A percentile compares a stretch with the other conserved stretches of the same genome.
Conservation (phyloP, 2,888 invertebrate genomes). For the Lobophora halterata region DNA sequence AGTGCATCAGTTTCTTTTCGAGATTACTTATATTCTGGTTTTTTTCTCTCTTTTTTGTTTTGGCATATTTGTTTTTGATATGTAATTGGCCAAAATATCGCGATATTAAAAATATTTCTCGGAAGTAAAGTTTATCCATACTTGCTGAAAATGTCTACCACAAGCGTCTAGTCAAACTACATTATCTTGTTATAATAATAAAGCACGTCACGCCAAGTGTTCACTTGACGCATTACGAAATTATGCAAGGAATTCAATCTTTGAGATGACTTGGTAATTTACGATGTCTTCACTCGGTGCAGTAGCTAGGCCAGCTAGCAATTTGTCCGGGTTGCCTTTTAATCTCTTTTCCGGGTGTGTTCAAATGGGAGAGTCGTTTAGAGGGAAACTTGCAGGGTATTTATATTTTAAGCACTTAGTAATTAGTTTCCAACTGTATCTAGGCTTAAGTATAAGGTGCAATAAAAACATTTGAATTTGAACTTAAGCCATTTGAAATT, state of each 20-base stretch:
- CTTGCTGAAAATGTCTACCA: conserved; percentile 1
- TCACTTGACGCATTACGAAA: conserved; percentile 11
- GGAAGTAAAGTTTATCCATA: too few relatives aligned
- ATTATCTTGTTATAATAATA: conserved; percentile 12
- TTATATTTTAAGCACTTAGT: too few relatives aligned
- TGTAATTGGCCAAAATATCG: background rate
- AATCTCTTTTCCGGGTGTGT: conserved; percentile 29
- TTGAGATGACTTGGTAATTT: conserved; percentile 32
- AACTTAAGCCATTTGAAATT: too few relatives aligned
- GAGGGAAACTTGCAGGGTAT: background rate
- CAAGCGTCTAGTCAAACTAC: conserved; percentile 1
- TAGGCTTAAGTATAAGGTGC: too few relatives aligned
- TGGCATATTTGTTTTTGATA: too few relatives aligned
- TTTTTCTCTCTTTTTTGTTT: too few relatives aligned
- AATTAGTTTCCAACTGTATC: too few relatives aligned
- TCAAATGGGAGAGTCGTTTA: conserved; percentile 3
- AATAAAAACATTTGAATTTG: too few relatives aligned
- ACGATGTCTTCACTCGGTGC: conserved; percentile 25
- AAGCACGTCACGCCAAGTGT: conserved; percentile 13
- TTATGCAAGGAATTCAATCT: conserved; percentile 33
- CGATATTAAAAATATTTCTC: background rate
- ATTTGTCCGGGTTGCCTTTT: conserved; percentile 32
- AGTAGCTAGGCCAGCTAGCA: conserved; percentile 16
- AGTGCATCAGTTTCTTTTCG: too few relatives aligned
- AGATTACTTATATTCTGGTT: too few relatives aligned